Evolutionary conservation across 1,140 invertebrate genomes (phyloP), one percentile per base, ranked within the genome.

Genomic region (Acromyrmex charruanus): DNA sequence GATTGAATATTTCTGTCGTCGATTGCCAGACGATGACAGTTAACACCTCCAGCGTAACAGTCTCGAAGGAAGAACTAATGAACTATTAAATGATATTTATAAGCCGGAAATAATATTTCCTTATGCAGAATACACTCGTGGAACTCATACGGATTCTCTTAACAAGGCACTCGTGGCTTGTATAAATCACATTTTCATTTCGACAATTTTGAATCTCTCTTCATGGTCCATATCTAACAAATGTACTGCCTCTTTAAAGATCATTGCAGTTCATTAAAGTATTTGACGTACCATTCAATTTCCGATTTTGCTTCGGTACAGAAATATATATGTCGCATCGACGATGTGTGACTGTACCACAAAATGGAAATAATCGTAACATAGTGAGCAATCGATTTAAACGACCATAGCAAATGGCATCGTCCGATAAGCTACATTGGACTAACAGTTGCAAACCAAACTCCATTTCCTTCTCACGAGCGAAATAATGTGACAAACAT

Each of bases 91-190:
- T 44, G 39, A 44, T 44, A 44, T 44, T 44, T 44, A 44, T 44
- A 44, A 44, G 2, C 10, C 39, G 9, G 39, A 44, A 44, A 12
- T 44, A 44, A 10, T 44, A 44, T 44, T 44, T 44, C 10, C 9
- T 1, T 44, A 44, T 44, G 39, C 9, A 44, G 1, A 10, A 44
- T 12, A 44, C 1, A 9, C 21, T 59, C 21, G 21, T 59, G 25
- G 0, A 12, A 6, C 2, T 21, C 2, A 35, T 7, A 55, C 25
- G 14, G 61, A 86, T 86, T 88, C 82, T 63, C 75, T 51, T 92
- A 93, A 93, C 90, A 88, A 94, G 91, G 80, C 66, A 87, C 88
- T 90, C 69, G 72, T 86, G 77, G 79, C 59, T 75, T 69, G 65
- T 61, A 55, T 31, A 77, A 59, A 68, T 68, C 69, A 35, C 77